Evolutionary conservation across 2,888 invertebrate species (phyloP).

Genomic region (Ligdia adustata): DNA sequence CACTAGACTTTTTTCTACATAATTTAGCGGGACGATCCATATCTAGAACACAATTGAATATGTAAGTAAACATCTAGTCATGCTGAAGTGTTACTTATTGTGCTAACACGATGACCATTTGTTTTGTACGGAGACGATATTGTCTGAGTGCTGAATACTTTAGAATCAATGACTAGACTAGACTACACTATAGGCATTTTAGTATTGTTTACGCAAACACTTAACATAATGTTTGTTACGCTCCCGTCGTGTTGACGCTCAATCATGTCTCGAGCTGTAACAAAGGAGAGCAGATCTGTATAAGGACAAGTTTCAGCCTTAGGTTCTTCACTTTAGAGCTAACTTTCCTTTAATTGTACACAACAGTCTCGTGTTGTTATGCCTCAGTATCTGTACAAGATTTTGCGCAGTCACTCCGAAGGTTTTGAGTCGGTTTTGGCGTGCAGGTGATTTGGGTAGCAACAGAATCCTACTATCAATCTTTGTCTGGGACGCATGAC

Average conservation of each 20-base stretch:
- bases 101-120: conserved; percentile 9
- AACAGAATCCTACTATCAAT: conserved; percentile 56
- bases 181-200: conserved; percentile 8
- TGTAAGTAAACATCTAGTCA: conserved; percentile 15
- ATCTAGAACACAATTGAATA: conserved; percentile 16
- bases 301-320: conserved; percentile 35
- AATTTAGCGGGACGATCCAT: conserved; percentile 15
- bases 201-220: conserved; percentile 48
- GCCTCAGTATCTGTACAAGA: conserved; percentile 26
- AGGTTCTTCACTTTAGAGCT: conserved; percentile 34
- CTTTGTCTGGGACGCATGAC: conserved; percentile 48
- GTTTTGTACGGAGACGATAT: conserved; percentile 14
- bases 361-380: conserved; percentile 32
- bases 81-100: conserved; percentile 10
- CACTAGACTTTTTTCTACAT: conserved; percentile 10
- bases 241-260: conserved; percentile 43
- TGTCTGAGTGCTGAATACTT: conserved; percentile 20
- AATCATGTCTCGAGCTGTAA: conserved; percentile 42
- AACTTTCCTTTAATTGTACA: conserved; percentile 38
- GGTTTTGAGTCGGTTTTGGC: conserved; percentile 42
- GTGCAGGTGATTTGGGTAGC: conserved; percentile 44
- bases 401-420: conserved; percentile 34
- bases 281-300: conserved; percentile 42
- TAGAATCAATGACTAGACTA: conserved; percentile 3
- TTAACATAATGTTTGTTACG: conserved; percentile 48